Conservation (phyloP, 1,140 invertebrate species). For the Aphidius gifuensis region DNA sequence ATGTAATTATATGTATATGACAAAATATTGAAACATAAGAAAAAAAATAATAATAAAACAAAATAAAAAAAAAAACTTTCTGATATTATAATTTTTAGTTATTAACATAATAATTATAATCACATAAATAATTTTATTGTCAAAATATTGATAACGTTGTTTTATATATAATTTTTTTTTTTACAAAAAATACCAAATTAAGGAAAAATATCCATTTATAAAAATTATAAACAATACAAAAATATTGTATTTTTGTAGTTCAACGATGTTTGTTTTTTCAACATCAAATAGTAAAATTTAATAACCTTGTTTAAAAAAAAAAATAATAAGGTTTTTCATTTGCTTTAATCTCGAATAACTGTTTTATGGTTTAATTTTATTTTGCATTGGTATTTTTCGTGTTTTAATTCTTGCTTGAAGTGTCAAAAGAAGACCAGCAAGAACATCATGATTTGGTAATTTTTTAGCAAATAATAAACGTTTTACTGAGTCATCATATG, state of each 20-base stretch:
- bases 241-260: too few species aligned
- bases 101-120: slow-evolving; percentile 15
- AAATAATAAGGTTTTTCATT: background rate
- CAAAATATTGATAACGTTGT: slow-evolving; percentile 11
- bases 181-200: background rate
- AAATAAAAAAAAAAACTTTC: background rate
- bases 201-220: too few species aligned
- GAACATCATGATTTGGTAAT: slow-evolving; percentile 84
- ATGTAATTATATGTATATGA: slow-evolving; percentile 26
- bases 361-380: slow-evolving; percentile 41
- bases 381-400: slow-evolving; percentile 49
- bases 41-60: background rate
- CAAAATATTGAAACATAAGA: slow-evolving; percentile 17
- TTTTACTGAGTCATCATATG: slow-evolving; percentile 87
- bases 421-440: slow-evolving; percentile 75
- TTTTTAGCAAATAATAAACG: slow-evolving; percentile 84
- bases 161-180: background rate
- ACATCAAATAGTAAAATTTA: background rate
- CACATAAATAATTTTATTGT: slow-evolving; percentile 21
- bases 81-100: slow-evolving; percentile 10
- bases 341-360: background rate
- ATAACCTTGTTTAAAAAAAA: background rate
- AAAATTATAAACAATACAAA: too few species aligned
- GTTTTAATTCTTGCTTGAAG: slow-evolving; percentile 77
- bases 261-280: too few species aligned